Evolutionary conservation across 1,140 invertebrate species (phyloP).

Genomic region (Lepidurus apus): DNA sequence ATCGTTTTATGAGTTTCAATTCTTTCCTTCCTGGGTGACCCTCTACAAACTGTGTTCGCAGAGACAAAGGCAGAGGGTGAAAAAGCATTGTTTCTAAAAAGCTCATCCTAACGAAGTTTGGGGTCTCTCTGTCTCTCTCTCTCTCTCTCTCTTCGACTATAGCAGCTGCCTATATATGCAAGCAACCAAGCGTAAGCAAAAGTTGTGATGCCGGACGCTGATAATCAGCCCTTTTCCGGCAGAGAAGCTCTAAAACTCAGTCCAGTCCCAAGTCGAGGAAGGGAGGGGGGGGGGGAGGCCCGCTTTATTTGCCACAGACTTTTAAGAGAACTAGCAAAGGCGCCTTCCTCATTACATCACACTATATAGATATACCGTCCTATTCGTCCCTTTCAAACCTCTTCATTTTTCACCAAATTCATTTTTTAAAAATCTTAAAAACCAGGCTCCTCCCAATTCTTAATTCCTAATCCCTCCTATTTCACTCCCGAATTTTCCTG

Average conservation of each 20-base stretch:
- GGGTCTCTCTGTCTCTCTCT: not conserved
- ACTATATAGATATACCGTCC: not conserved
- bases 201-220: slow-evolving; percentile 16
- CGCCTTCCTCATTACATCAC: slow-evolving; percentile 14
- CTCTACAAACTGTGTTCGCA: too few species aligned
- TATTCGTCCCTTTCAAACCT: not conserved
- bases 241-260: not conserved
- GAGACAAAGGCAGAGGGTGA: too few species aligned
- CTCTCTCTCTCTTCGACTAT: not conserved
- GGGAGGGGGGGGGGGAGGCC: too few species aligned
- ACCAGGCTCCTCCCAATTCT: not conserved
- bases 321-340: not conserved
- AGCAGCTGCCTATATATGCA: not conserved
- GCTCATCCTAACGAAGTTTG: not conserved
- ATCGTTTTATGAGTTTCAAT: too few species aligned
- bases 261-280: not conserved
- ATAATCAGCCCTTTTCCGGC: slow-evolving; percentile 7
- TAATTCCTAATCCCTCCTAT: not conserved
- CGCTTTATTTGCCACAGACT: not conserved
- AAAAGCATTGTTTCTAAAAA: too few species aligned
- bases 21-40: too few species aligned
- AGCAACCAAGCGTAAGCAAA: not conserved
- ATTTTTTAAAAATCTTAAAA: too few species aligned
- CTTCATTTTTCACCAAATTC: not conserved
- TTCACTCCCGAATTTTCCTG: not conserved